These are phyloP conservation scores for Colinus virginianus DNA, from an alignment of 2,113 vertebrate species.

Conservation along the genomic window DNA sequence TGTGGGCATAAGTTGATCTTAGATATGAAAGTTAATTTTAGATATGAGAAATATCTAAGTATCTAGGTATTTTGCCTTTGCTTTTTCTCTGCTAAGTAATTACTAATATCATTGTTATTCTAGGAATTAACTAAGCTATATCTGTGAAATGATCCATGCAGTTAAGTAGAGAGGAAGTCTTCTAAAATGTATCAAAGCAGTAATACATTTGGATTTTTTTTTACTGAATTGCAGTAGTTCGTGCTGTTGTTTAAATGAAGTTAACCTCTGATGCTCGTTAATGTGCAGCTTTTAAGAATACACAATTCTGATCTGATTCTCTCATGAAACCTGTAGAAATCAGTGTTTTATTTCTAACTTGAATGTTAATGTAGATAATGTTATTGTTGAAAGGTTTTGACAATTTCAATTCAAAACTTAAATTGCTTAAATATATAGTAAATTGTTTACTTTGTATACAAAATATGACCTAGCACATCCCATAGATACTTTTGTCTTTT, in stretches of 20 bases:
- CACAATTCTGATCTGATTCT: background rate
- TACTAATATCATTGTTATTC: background rate
- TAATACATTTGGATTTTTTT: background rate
- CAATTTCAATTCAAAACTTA: background rate
- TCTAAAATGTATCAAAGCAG: background rate
- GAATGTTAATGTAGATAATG: background rate
- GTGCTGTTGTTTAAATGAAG: background rate
- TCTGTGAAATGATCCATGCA: background rate
- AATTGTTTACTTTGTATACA: background rate
- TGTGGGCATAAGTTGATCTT: background rate
- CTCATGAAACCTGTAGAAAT: background rate
- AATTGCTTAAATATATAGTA: background rate
- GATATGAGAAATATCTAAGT: background rate
- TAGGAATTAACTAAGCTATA: background rate
- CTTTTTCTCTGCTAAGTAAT: background rate
- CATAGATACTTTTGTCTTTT: background rate
- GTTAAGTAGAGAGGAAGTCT: background rate
- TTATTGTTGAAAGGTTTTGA: background rate
- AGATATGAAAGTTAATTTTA: background rate
- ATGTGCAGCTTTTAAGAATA: background rate
- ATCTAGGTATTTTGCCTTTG: background rate
- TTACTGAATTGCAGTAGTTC: background rate
- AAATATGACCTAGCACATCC: background rate
- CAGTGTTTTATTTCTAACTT: background rate
- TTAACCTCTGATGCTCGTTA: background rate